Conservation (phyloP, 1,140 invertebrate species). For the Drosophila willistoni region DNA sequence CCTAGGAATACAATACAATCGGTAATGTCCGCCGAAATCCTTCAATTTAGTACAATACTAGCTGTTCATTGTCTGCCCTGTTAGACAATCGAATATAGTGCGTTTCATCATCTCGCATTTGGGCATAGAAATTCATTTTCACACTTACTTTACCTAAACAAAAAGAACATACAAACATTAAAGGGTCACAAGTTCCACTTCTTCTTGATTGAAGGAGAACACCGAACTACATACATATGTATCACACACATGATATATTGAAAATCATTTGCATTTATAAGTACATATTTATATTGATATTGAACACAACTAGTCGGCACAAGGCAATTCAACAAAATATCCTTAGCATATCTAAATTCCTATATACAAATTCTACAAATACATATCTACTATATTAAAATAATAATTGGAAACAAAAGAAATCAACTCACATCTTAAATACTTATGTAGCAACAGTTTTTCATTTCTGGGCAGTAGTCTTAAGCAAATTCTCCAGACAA, state of each 20-base stretch:
- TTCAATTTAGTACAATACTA: constrained; percentile 56
- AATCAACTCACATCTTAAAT: constrained; percentile 56
- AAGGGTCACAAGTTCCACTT: constrained; percentile 75
- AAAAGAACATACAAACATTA: constrained; percentile 51
- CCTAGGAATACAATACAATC: constrained; percentile 28
- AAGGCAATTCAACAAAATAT: constrained; percentile 41
- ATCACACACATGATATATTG: constrained; percentile 44
- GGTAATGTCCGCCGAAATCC: constrained; percentile 9
- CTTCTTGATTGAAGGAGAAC: constrained; percentile 68
- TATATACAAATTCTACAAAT: constrained; percentile 51
- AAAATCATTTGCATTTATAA: constrained; percentile 58
- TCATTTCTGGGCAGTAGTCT: constrained; percentile 24
- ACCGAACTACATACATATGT: constrained; percentile 62
- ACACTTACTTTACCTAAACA: constrained; percentile 24
- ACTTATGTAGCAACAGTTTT: constrained; percentile 32
- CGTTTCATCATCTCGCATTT: constrained; percentile 57
- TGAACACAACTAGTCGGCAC: constrained; percentile 61
- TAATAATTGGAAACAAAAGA: constrained; percentile 43
- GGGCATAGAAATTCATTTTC: constrained; percentile 28
- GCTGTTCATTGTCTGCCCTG: constrained; percentile 81
- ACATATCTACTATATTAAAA: constrained; percentile 42
- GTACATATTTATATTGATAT: constrained; percentile 47
- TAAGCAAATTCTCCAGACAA: constrained; percentile 85
- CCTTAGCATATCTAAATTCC: constrained; percentile 39
- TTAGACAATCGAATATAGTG: constrained; percentile 83